These are phyloP conservation scores for Pegea sp. DNA, from an alignment of 23 tunicate genomes.

Conservation along the genomic window DNA sequence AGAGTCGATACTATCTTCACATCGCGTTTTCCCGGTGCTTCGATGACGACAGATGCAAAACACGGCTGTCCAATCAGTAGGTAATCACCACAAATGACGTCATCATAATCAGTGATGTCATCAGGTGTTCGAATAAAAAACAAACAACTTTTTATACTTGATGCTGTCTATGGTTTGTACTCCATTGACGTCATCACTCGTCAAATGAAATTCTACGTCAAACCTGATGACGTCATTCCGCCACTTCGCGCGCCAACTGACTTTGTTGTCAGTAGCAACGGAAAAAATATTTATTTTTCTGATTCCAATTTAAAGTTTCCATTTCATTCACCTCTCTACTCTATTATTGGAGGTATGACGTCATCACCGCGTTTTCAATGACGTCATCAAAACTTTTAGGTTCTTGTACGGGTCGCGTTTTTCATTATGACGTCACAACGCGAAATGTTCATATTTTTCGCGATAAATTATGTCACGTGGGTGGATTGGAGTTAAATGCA, in stretches of 20 bases:
- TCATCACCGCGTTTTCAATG: too few relatives aligned
- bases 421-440: constrained; percentile 7
- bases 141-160: constrained; percentile 19
- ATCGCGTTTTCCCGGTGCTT: not conserved
- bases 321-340: too few relatives aligned
- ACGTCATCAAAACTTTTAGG: too few relatives aligned
- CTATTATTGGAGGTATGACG: too few relatives aligned
- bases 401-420: constrained; percentile 21
- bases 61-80: constrained; percentile 18
- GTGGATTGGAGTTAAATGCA: constrained; percentile 26
- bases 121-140: constrained; percentile 17
- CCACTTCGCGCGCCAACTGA: constrained; percentile 29
- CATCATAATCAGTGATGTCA: too few relatives aligned
- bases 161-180: constrained; percentile 36
- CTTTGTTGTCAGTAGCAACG: constrained; percentile 15
- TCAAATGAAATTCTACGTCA: constrained; percentile 3
- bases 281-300: constrained; percentile 14
- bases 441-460: constrained; percentile 5
- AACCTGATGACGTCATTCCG: constrained; percentile 11
- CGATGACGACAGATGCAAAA: not conserved
- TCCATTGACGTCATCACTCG: constrained; percentile 4
- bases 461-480: constrained; percentile 20
- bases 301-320: too few relatives aligned
- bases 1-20: not conserved
- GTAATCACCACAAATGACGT: too few relatives aligned